Base-by-base conservation (phyloP, 2,797 vertebrate genomes). In the Manis javanica region DNA sequence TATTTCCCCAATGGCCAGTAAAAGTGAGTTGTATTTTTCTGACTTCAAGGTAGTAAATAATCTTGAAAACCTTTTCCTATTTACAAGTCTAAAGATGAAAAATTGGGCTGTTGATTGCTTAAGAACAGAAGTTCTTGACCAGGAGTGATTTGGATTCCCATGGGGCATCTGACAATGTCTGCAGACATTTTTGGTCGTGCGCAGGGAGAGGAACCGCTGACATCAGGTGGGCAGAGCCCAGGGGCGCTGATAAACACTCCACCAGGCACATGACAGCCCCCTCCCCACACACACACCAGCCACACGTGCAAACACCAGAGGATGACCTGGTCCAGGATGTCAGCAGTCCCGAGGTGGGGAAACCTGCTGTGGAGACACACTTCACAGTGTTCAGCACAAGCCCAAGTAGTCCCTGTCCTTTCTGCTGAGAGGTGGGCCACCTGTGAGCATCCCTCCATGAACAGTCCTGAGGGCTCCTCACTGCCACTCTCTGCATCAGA, bases 381-480 rank as follows among this genome's bases (percentile, higher is more conserved):
- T 59, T n/a, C 49, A 68, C 49, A 68, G 23, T 39, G 18, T 24
- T 72, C 31, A 53, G 10, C 81, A 29, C 24, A 46, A 26, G 5
- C 16, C 14, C 37, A 78, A 53, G 1, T 21, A 63, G 55, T 42
- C n/a, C 29, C 31, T 46, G 2, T 78, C 37, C 15, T 55, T 64
- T 71, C 64, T 51, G 12, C 12, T 85, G 34, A 68, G 49, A 74
- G 3, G 46, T 3, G 9, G 19, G 37, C 42, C 72, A 14, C 0
- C 13, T 0, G 7, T 15, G 26, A 16, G 1, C 51, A 15, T 15
- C 6, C 7, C 71, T 63, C 29, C 7, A 2, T 2, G 14, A 68
- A 13, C 15, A 26, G 24, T 13, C 3, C 14, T 1, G 3, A 26
- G 7, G 2, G 16, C 2, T 1, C 13, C 4, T 49, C 39, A 8